Evolutionary conservation across 2,797 vertebrate genomes (phyloP), one percentile per base, ranked within the genome.

Genomic region (Pseudomugil gertrudae): DNA sequence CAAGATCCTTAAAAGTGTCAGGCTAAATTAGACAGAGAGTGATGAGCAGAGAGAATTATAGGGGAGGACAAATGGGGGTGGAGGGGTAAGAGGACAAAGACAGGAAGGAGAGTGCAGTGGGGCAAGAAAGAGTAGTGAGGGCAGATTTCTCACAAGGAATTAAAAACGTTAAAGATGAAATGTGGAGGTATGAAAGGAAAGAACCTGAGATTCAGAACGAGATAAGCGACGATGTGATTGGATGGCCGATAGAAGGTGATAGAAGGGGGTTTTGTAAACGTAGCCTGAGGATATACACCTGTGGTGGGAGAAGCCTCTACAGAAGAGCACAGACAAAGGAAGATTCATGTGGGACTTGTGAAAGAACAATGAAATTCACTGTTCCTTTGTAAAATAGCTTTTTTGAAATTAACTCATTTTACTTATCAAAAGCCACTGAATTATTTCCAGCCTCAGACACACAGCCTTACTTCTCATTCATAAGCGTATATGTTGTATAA

Each of bases 231-330:
- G 81, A 59, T 87, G 65, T 83, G 76, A 80, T 84, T 81, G 74
- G 72, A 72, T 48, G 67, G 63, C 23, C 75, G 79, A 88, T 47
- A 82, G 63, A 85, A 66, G 56, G 57, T 79, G 72, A 1, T 69
- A 38, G 51, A 72, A 66, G 80, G 65, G 63, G 72, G 71, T 85
- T 85, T 73, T 63, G 53, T 65, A 48, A 84, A 74, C n/a, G 48
- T 52, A 66, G 83, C 90, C 89, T 11, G 23, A 63, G 86, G 89
- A 69, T 63, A 83, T 83, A 77, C 87, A 91, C 88, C 84, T 91
- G 90, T 72, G 80, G 78, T 67, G 70, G 30, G 32, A 63, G 40
- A 57, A 67, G 38, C 21, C 69, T 69, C 63, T 57, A 79, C 74
- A 84, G 73, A 76, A 35, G 19, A 43, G 59, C 50, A 71, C 29